A percentile compares a stretch with the other conserved stretches of the same genome.
Evolutionary conservation across 2,113 vertebrate species (phyloP).

Genomic region (Hymenochirus boettgeri): DNA sequence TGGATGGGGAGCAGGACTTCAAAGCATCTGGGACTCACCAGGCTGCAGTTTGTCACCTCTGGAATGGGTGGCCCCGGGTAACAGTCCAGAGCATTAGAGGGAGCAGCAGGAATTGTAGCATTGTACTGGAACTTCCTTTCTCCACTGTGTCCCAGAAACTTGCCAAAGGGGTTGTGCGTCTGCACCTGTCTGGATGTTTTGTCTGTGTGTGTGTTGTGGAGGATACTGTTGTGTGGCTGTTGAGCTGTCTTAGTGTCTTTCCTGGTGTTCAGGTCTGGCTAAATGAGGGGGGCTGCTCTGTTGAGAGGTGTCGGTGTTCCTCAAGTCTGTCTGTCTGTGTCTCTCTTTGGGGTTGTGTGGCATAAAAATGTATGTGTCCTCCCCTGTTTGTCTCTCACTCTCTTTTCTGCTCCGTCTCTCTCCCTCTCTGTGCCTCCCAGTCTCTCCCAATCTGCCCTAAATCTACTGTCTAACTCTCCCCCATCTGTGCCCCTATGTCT

Average conservation of each 20-base stretch:
- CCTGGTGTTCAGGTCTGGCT: conserved; percentile 13
- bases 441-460: conserved; percentile 13
- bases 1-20: background rate
- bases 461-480: conserved; percentile 30
- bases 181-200: background rate
- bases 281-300: background rate
- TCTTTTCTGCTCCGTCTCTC: conserved; percentile 16
- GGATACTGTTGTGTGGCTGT: background rate
- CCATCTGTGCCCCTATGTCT: conserved; percentile 37
- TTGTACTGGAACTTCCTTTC: conserved; percentile 26
- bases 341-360: conserved; percentile 12
- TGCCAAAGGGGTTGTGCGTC: background rate
- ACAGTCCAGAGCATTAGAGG: conserved; percentile 29
- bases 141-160: conserved; percentile 25
- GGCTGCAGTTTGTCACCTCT: conserved; percentile 29
- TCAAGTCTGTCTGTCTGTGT: conserved; percentile 19
- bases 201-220: background rate
- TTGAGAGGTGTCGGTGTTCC: conserved; percentile 5
- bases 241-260: conserved; percentile 3
- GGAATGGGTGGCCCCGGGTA: conserved; percentile 29
- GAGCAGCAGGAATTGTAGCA: conserved; percentile 23
- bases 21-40: conserved; percentile 29
- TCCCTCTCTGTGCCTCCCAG: conserved; percentile 33
- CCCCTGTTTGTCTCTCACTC: conserved; percentile 29
- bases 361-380: conserved; percentile 30